Conservation (phyloP, 53 echinoderm and acorn worm genomes). For the Luidia sarsii region DNA sequence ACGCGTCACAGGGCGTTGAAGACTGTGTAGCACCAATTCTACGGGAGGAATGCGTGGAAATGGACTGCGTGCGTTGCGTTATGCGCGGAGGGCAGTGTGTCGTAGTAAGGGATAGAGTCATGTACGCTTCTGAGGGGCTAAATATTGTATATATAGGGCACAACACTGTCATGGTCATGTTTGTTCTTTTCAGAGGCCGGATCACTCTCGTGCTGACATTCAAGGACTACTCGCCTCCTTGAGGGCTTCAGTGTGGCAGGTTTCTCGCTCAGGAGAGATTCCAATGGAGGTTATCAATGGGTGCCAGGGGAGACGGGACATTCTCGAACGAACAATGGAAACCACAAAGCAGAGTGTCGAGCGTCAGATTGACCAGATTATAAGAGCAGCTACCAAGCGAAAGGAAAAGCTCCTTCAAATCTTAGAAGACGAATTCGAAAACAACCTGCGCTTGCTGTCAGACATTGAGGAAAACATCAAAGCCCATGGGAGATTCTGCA, state of each 20-base stretch:
- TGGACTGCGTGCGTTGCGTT: too few species aligned
- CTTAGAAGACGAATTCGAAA: not conserved
- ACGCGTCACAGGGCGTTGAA: too few species aligned
- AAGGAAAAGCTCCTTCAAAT: constrained; percentile 7
- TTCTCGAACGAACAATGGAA: not conserved
- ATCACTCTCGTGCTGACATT: too few species aligned
- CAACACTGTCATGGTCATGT: too few species aligned
- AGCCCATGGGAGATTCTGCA: not conserved
- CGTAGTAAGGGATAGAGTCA: too few species aligned
- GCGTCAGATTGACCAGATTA: not conserved
- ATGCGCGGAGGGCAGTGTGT: too few species aligned
- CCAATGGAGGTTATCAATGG: not conserved
- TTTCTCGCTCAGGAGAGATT: constrained; percentile 4
- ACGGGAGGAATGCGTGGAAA: too few species aligned
- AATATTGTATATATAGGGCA: too few species aligned
- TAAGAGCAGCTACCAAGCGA: constrained; percentile 4
- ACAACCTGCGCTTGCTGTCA: constrained; percentile 6
- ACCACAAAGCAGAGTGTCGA: not conserved
- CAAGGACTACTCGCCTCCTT: constrained; percentile 13
- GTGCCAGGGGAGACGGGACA: not conserved
- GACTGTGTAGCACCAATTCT: too few species aligned
- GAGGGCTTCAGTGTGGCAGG: not conserved
- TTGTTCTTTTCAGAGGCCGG: too few species aligned
- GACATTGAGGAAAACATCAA: constrained; percentile 8
- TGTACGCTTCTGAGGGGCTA: too few species aligned